Base-by-base conservation (phyloP, 2,888 invertebrate species). In the Spicauda simplicius region DNA sequence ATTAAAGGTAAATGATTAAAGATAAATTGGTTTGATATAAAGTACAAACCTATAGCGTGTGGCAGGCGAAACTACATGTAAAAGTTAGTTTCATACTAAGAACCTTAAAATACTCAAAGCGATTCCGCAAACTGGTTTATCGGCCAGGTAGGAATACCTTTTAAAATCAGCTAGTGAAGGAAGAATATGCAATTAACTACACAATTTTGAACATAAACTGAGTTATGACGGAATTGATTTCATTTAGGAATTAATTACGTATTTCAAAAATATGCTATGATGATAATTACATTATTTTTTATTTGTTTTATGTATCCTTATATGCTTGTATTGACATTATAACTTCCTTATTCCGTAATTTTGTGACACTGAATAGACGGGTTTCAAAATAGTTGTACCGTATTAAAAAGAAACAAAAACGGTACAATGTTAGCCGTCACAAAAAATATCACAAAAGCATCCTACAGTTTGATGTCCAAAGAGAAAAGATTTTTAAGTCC, bases 101-200 rank as follows among this genome's bases (percentile, higher is more conserved):
- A 48, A 16, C 6, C 16, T 16, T 48, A 16, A 48, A 37, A n/a
- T n/a, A 45, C 20, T 45, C 45, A 8, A 58, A 58, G 45, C 20
- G 58, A 45, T 58, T 58, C 58, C 45, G 58, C 58, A 20, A 58
- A 58, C 58, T 45, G 16, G 45, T 58, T 58, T 57, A 57, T 57
- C 20, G 20, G 14, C 14, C 45, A 41, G n/a, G 48, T 50, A 60
- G 33, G 10, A 6, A 10, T n/a, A 60, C 30, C 30, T 30, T 50
- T 60, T 33, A 50, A 59, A 16, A 11, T 12, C 5, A 41, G 18
- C 33, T 12, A 57, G 37, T 57, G 11, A 37, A 30, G 56, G 33
- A 57, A 18, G 14, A 37, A 16, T 57, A 37, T 19, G n/a, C 33
- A 37, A 57, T 19, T 48, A 14, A 57, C 11, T 41, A 57, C 4